These are phyloP conservation scores for Lycopodina hypogea DNA, from an alignment of 37 sponge, comb jelly and placozoan species.

Conservation along the genomic window DNA sequence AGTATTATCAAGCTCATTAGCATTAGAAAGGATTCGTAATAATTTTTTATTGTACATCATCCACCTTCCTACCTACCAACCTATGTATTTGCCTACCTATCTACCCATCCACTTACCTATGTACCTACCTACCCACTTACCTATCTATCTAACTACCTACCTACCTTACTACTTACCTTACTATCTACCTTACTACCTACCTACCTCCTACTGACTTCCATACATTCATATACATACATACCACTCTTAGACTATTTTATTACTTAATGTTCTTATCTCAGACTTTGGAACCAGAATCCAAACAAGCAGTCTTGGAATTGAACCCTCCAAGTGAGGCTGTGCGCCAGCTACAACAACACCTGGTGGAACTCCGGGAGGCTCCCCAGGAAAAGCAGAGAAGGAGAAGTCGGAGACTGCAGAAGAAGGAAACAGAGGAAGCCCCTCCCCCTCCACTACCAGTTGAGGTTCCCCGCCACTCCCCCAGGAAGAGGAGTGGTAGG, in stretches of 20 bases:
- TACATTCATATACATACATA: too few relatives aligned
- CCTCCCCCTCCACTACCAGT: conserved; percentile 4
- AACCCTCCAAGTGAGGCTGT: conserved; percentile 5
- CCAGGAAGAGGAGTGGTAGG: background rate
- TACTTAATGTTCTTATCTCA: too few relatives aligned
- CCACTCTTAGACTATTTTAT: too few relatives aligned
- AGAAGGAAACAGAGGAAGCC: background rate
- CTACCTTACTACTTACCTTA: too few relatives aligned
- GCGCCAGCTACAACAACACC: conserved; percentile 36
- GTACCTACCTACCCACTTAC: too few relatives aligned
- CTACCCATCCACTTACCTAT: too few relatives aligned
- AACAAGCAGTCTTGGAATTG: background rate
- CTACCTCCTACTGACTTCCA: too few relatives aligned
- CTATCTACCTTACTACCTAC: too few relatives aligned
- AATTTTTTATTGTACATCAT: background rate
- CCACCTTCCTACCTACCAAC: background rate
- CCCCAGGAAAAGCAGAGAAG: conserved; percentile 25
- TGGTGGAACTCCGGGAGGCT: conserved; percentile 54
- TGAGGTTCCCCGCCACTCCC: background rate
- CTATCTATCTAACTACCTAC: too few relatives aligned
- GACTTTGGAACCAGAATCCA: background rate
- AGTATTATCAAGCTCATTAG: too few relatives aligned
- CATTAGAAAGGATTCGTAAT: too few relatives aligned
- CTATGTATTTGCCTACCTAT: too few relatives aligned
- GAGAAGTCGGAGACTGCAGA: conserved; percentile 24